Evolutionary conservation across 2,888 invertebrate species (phyloP), one percentile per base, ranked within the genome.

Genomic region (Galeopsomyia nigrocyanea): DNA sequence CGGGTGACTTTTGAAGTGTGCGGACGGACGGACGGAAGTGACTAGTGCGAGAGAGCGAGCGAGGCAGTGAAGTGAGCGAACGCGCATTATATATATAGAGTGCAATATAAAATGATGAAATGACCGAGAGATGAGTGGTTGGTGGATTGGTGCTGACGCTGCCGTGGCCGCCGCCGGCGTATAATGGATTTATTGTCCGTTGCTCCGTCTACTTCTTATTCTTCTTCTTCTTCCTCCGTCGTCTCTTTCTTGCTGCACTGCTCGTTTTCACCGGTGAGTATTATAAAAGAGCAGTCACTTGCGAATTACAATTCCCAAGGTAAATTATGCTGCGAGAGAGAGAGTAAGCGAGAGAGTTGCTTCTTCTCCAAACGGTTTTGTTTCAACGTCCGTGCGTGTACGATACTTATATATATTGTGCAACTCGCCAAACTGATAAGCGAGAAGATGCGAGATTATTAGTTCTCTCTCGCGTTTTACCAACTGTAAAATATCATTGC

Each of bases 121-220:
- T 19, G 62, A 26, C 56, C 16, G 19, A 47, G 39, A 47, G 55
- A 60, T 39, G 47, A 61, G 39, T 39, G 39, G 39, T 39, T 49
- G 50, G 50, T 50, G 49, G 64, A 16, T 21, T 55, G 21, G n/a
- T 17, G 50, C 22, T 62, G 62, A 47, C 50, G n/a, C 46, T 39
- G 13, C 21, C 21, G 14, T 13, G 6, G 61, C 61, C n/a, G 17
- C 17, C 49, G 26, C 21, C 31, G 50, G 55, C 56, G 63, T 50
- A 58, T 64, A 63, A 49, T 61, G 63, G 49, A 68, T 69, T 63
- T 69, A 69, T 69, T 69, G 63, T 69, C 26, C 62, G 50, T 50
- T 22, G 1, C 22, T 46, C 51, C 49, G 7, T 50, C 46, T 5
- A 51, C 21, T n/a, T 46, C 26, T 39, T 17, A 14, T 13, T 61